Conservation (phyloP, 2,797 vertebrate species). For the Sarcoramphus papa region DNA sequence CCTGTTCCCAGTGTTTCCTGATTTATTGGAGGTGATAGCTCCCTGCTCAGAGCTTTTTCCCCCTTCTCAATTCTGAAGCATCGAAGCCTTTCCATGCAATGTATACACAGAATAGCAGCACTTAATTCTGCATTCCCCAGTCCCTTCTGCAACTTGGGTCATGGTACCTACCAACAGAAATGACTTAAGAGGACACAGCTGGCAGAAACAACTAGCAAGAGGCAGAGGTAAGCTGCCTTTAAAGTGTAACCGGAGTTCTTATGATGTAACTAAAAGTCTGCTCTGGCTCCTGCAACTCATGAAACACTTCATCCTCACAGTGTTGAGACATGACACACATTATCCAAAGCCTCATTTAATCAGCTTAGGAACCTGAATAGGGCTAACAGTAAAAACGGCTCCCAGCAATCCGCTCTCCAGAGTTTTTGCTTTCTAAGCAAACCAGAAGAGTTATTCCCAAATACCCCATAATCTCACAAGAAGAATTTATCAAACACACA, state of each 20-base stretch:
- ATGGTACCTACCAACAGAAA: neutral
- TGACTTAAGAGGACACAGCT: neutral
- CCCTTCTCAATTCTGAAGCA: neutral
- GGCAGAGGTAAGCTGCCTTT: neutral
- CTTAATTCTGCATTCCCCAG: neutral
- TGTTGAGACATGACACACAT: slow-evolving; percentile 35
- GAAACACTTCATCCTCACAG: slow-evolving; percentile 14
- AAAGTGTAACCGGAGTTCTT: neutral
- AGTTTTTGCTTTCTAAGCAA: neutral
- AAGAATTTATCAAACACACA: neutral
- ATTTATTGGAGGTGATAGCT: neutral
- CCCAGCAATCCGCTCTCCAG: neutral
- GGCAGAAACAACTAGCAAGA: neutral
- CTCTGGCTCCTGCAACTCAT: slow-evolving; percentile 9
- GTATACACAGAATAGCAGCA: neutral
- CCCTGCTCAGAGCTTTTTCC: neutral
- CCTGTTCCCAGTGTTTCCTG: neutral
- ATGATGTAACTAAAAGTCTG: neutral
- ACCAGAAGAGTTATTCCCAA: neutral
- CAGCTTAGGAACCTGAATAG: slow-evolving; percentile 10
- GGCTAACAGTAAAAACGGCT: slow-evolving; percentile 15
- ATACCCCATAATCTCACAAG: neutral
- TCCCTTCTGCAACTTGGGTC: neutral
- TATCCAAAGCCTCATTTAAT: slow-evolving; percentile 18
- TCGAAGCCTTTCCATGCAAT: neutral